Percentiles rank a stretch among this genome's conserved stretches.
Conservation (phyloP, 2,113 vertebrate species). For the Callionymus lyra region DNA sequence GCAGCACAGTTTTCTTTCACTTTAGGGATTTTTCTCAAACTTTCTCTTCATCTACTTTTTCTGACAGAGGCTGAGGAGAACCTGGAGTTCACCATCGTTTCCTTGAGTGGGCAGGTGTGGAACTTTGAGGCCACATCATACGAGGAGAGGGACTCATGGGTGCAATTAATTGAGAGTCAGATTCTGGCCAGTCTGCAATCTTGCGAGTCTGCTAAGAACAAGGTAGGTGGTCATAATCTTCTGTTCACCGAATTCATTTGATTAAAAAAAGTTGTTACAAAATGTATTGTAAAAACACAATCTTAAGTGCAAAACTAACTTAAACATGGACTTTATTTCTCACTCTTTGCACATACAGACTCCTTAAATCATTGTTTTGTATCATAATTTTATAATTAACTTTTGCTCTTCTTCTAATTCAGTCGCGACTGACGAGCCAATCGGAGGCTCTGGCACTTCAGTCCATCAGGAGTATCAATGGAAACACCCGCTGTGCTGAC, state of each 20-base stretch:
- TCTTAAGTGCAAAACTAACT: too few relatives aligned
- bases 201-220: conserved; percentile 97
- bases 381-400: too few relatives aligned
- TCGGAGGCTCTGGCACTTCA: conserved; percentile 91
- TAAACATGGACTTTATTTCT: neutral
- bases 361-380: too few relatives aligned
- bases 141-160: conserved; percentile 92
- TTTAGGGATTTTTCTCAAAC: neutral
- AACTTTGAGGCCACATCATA: conserved; percentile 93
- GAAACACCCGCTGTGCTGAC: conserved; percentile 90
- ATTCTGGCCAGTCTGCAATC: conserved; percentile 94
- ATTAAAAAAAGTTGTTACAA: too few relatives aligned
- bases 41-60: neutral
- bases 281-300: too few relatives aligned
- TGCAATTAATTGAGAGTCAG: conserved; percentile 94
- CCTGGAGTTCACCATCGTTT: conserved; percentile 96
- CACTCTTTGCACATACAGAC: too few relatives aligned
- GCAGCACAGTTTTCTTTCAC: too few relatives aligned
- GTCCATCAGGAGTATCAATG: conserved; percentile 81
- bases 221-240: conserved; percentile 63
- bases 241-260: too few relatives aligned
- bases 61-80: conserved; percentile 92
- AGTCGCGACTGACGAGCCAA: conserved; percentile 94
- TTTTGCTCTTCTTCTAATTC: too few relatives aligned
- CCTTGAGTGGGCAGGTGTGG: conserved; percentile 94